Conservation (phyloP, 2,797 vertebrate genomes). For the Netta rufina region DNA sequence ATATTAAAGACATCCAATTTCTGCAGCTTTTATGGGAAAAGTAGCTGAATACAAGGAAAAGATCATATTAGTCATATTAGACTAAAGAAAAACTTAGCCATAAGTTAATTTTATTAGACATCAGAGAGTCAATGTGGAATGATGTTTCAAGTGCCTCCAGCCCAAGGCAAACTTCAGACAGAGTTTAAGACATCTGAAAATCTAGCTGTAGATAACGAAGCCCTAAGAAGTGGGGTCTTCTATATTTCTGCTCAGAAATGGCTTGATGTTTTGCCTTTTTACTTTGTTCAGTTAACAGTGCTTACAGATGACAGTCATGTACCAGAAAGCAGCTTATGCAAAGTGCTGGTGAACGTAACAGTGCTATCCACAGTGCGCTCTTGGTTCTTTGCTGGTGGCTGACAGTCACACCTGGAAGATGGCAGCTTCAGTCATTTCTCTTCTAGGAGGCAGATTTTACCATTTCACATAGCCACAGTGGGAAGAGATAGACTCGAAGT, state of each 20-base stretch:
- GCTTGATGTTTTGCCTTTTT: not conserved
- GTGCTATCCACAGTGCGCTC: not conserved
- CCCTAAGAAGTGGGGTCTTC: not conserved
- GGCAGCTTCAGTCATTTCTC: not conserved
- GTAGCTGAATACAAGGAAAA: not conserved
- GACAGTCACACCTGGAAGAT: not conserved
- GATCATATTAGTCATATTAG: not conserved
- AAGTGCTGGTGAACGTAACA: not conserved
- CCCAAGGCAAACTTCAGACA: not conserved
- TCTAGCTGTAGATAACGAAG: not conserved
- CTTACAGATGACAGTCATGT: not conserved
- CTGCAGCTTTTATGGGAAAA: not conserved
- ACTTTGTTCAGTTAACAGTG: not conserved
- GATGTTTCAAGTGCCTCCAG: not conserved
- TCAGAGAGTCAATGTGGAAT: not conserved
- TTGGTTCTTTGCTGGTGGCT: not conserved
- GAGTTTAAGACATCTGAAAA: not conserved
- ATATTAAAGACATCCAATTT: not conserved
- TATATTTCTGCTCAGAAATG: not conserved
- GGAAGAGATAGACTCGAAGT: not conserved
- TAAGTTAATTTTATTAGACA: not conserved
- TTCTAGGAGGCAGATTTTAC: not conserved
- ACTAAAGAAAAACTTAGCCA: not conserved
- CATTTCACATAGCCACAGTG: not conserved
- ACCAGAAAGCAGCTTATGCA: not conserved